Percentiles rank a stretch among this genome's conserved stretches.
phyloP scores from a whole-genome alignment of 2,113 vertebrate genomes.

The Machaerirhynchus nigripectus region DNA sequence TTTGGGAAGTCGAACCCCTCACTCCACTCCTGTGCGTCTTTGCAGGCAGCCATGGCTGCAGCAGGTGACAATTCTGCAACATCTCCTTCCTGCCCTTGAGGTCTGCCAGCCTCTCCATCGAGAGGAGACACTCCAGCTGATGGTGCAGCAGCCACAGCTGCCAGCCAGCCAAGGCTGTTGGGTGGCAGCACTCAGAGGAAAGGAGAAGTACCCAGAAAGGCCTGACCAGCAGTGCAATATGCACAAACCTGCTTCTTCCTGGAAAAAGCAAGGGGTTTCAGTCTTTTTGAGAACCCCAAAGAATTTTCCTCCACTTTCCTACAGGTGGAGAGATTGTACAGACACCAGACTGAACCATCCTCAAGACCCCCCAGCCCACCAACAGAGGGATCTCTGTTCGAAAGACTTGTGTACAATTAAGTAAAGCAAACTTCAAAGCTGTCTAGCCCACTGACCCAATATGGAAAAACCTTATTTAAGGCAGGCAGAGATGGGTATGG shows the following conservation, averaged over 20 bases:
- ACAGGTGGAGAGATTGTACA: neutral
- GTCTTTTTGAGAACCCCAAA: neutral
- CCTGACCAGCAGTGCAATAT: neutral
- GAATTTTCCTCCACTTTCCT: neutral
- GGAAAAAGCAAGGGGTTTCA: neutral
- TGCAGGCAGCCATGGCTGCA: neutral
- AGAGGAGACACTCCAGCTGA: neutral
- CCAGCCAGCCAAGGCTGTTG: neutral
- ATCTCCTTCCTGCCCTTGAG: neutral
- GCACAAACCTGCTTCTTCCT: neutral
- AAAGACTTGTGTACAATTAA: neutral
- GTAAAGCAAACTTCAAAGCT: neutral
- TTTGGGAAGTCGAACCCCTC: neutral
- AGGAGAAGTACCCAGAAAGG: neutral
- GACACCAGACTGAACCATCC: neutral
- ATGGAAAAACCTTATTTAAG: neutral
- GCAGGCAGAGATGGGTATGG: neutral
- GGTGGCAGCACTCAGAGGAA: neutral
- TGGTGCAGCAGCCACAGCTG: neutral
- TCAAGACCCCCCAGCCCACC: neutral
- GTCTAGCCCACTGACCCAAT: neutral
- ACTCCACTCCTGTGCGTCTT: neutral
- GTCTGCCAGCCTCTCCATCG: neutral
- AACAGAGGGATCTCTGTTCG: neutral
- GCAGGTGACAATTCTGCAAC: neutral